Evolutionary conservation across 1,140 invertebrate species (phyloP), one percentile per base, ranked within the genome.

Genomic region (Adoxophyes honmai): DNA sequence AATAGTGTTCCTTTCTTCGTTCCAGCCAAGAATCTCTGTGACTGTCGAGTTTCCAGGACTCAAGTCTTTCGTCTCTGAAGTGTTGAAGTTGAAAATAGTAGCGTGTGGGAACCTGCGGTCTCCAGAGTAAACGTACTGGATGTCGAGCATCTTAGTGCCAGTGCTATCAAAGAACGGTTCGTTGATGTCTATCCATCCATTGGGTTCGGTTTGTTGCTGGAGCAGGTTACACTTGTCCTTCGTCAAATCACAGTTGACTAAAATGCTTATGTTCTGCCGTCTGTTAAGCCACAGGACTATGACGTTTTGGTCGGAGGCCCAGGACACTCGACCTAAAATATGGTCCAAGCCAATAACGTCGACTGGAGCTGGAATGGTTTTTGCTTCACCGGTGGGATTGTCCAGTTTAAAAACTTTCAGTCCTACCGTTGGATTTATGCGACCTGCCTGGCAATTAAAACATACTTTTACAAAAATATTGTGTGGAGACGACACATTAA

Each of bases 231-330:
- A 92, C 68, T 89, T 89, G 36, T 77, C 77, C 39, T 75, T 76
- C 56, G 76, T 70, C 34, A 91, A 72, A 55, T 91, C 84, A 66
- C 91, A 93, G 9, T 90, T 85, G 21, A 90, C 84, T 60, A 92
- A 88, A 34, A 90, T 81, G 57, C 91, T 91, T 35, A 90, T 74
- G 78, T 96, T 98, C 86, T 98, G 97, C 36, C 94, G 91, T 62
- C 97, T 90, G 70, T 97, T 97, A 82, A 97, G 91, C 96, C 97
- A 98, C 14, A 94, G 91, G 0, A 95, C 92, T 7, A 93, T 88
- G 5, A 97, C 72, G 28, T 93, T 90, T 10, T 91, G 82, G 34
- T 94, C 91, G 39, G 93, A 93, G 7, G 93, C 92, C 95, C 97
- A 98, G 18, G 91, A 85, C 0, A 98, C 95, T 53, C 93, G 86